Evolutionary conservation across 2,113 vertebrate species (phyloP).

Genomic region (Haplochromis vanheusdeni): DNA sequence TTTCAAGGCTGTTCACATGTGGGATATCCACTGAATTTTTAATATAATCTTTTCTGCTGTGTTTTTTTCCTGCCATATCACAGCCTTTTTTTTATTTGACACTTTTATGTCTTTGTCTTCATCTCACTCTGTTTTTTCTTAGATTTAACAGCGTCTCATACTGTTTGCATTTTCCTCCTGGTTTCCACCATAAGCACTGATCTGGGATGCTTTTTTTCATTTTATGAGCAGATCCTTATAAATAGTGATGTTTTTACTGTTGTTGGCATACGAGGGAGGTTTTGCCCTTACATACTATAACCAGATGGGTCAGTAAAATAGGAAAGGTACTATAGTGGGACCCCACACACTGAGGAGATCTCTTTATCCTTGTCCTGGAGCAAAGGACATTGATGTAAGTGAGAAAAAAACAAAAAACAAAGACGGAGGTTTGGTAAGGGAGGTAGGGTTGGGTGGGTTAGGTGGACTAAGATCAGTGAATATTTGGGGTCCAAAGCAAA

Average conservation of each 20-base stretch:
- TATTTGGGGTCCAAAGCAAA: slow-evolving; percentile 23
- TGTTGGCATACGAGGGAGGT: not conserved
- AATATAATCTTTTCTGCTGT: not conserved
- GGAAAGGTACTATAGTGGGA: slow-evolving; percentile 1
- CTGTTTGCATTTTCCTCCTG: not conserved
- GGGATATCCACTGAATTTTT: not conserved
- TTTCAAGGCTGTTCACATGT: not conserved
- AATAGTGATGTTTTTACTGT: slow-evolving; percentile 18
- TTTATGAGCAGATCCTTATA: slow-evolving; percentile 20
- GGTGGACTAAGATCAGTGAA: not conserved
- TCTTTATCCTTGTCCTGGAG: slow-evolving; percentile 27
- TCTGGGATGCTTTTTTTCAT: not conserved
- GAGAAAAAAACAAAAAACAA: not conserved
- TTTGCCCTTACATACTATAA: not conserved
- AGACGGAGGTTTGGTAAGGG: not conserved
- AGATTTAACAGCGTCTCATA: not conserved
- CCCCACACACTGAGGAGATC: slow-evolving; percentile 19
- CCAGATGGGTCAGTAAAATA: slow-evolving; percentile 16
- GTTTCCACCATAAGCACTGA: not conserved
- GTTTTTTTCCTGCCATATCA: not conserved
- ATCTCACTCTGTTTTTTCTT: not conserved
- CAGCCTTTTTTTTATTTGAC: slow-evolving; percentile 22
- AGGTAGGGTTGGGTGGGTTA: not conserved
- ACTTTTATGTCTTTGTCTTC: not conserved
- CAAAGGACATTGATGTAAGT: not conserved